These are phyloP conservation scores for Panulirus ornatus DNA, from an alignment of 1,140 invertebrate species.

Conservation along the genomic window DNA sequence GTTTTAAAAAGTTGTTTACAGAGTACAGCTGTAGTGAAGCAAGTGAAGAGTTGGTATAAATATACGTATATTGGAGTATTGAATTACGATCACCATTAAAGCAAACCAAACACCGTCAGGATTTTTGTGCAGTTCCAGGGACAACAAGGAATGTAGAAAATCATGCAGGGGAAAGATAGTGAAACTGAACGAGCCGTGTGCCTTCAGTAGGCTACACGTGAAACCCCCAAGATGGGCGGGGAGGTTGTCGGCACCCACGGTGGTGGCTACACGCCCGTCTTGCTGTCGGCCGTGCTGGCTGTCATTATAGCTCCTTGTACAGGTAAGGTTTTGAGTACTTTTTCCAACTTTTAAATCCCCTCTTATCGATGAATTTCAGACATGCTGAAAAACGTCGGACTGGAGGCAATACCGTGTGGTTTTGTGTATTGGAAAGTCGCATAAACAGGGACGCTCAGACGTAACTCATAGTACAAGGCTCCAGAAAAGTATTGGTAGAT, in stretches of 20 bases:
- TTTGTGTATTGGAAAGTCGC: no score
- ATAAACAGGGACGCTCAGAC: no score
- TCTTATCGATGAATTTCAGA: no score
- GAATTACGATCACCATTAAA: background rate
- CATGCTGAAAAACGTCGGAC: no score
- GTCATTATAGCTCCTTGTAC: background rate
- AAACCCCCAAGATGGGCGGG: constrained; percentile 23
- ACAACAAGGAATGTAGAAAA: background rate
- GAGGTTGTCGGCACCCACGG: background rate
- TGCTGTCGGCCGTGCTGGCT: constrained; percentile 39
- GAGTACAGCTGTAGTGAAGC: background rate
- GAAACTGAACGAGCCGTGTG: background rate
- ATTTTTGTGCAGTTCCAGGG: background rate
- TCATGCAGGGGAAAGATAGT: background rate
- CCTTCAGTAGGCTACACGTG: background rate
- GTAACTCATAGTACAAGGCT: no score
- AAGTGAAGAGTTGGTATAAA: constrained; percentile 8
- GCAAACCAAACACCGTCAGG: background rate
- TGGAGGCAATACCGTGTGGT: no score
- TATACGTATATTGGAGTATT: background rate
- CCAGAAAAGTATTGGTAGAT: no score
- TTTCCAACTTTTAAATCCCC: no score
- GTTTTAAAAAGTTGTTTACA: background rate
- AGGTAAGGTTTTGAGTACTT: background rate
- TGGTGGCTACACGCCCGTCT: constrained; percentile 21